These are phyloP conservation scores for Pantherophis guttatus DNA, from an alignment of 2,113 vertebrate genomes.

Conservation along the genomic window DNA sequence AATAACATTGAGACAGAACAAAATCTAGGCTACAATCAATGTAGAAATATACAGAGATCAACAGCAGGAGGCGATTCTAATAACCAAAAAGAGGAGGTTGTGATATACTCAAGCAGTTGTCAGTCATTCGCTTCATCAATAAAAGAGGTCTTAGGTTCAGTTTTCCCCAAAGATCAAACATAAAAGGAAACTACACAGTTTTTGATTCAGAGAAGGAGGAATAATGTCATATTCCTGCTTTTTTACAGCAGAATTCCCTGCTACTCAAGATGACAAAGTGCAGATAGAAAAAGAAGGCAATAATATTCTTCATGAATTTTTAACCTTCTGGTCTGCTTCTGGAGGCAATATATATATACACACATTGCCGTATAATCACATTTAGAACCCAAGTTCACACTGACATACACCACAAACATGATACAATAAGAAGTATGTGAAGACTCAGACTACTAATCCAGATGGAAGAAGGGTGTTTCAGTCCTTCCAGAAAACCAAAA, in stretches of 20 bases:
- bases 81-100: constrained; percentile 33
- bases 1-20: constrained; percentile 5
- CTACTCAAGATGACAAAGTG: not conserved
- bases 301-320: not conserved
- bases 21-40: constrained; percentile 10
- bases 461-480: not conserved
- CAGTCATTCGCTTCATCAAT: constrained; percentile 29
- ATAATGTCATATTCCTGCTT: not conserved
- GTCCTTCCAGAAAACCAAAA: not conserved
- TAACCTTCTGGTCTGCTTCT: not conserved
- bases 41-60: constrained; percentile 12
- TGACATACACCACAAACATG: not conserved
- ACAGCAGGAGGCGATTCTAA: constrained; percentile 4
- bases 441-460: not conserved
- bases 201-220: not conserved
- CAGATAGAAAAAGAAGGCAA: not conserved
- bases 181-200: constrained; percentile 10
- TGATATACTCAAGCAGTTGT: constrained; percentile 3
- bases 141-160: constrained; percentile 37
- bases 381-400: not conserved
- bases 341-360: not conserved
- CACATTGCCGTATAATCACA: not conserved
- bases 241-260: not conserved
- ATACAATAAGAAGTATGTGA: not conserved
- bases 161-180: not conserved